Evolutionary conservation across 2,113 vertebrate genomes (phyloP), one percentile per base, ranked within the genome.

Genomic region (Datnioides undecimradiatus): DNA sequence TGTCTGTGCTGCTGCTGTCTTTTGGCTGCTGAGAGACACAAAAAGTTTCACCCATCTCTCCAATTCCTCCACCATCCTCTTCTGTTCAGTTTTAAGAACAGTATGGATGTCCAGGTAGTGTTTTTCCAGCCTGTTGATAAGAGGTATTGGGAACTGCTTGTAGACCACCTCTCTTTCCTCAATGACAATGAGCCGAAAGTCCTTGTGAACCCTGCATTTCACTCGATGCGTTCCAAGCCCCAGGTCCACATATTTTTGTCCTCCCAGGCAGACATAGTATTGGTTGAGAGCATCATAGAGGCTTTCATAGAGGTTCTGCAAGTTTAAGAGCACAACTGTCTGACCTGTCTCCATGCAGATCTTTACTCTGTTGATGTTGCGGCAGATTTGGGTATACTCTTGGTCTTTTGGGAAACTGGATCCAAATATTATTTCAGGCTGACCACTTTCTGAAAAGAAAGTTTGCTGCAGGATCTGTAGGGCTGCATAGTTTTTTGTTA

Each of bases 51-150:
- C 96, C 98, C 98, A 99, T 0, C 3, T 74, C 73, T 93, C 23
- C 74, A 99, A 88, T 62, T 94, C 90, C 1, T 43, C 2, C 48
- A 96, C 97, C 0, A 93, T 55, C 16, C 29, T 80, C 62, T 91
- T 95, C 77, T 98, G 96, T 6, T 93, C 91, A 5, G 11, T 41
- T 73, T 94, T 94, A 66, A 99, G 92, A 25, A 98, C 91, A 0
- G 96, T 97, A 71, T 92, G 90, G 64, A 98, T 95, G 86, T 99
- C 98, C 87, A 99, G 87, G 83, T 96, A 99, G 92, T 99, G 98
- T 85, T 99, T 99, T 79, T 99, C 98, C 78, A 99, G 94, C n/a
- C 98, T 95, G 93, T 99, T 99, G 87, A 99, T 97, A 34, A 99
- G 94, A 0, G 98, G 98, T 73, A 99, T 96, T 43, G 98, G 98